phyloP scores from a whole-genome alignment of 2,797 vertebrate genomes.

The Mycteria americana region DNA sequence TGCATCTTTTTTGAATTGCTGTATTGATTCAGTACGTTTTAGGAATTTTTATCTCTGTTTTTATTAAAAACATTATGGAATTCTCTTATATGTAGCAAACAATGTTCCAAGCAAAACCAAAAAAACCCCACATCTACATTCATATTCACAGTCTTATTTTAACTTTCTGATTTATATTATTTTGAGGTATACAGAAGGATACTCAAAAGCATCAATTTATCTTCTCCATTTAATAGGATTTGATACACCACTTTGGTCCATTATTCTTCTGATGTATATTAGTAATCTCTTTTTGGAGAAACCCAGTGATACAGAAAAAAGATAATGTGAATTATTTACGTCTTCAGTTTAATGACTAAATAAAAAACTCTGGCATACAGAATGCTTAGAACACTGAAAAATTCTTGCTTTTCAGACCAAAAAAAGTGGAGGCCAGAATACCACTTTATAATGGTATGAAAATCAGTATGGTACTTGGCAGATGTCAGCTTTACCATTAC shows the following conservation, averaged over 20 bases:
- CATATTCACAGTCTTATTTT: not conserved
- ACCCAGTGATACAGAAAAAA: not conserved
- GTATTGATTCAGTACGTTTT: conserved; percentile 75
- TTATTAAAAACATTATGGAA: conserved; percentile 40
- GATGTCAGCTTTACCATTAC: not conserved
- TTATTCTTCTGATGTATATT: not conserved
- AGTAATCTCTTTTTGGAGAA: not conserved
- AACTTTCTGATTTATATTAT: not conserved
- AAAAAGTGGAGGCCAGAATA: not conserved
- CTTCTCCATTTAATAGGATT: not conserved
- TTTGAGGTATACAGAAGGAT: not conserved
- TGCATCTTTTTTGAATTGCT: conserved; percentile 81
- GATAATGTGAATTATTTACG: not conserved
- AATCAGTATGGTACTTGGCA: not conserved
- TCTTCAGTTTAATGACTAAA: not conserved
- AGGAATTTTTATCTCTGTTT: conserved; percentile 77
- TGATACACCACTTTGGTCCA: not conserved
- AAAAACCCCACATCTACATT: not conserved
- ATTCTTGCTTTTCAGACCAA: not conserved
- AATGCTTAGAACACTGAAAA: not conserved
- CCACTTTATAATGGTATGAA: not conserved
- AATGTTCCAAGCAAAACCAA: not conserved
- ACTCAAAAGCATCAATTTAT: not conserved
- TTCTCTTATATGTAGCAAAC: conserved; percentile 1
- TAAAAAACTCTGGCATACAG: not conserved